These are phyloP conservation scores for Chondrilla cf. caribensis DNA, from an alignment of 37 sponge, comb jelly and placozoan genomes.

Conservation along the genomic window DNA sequence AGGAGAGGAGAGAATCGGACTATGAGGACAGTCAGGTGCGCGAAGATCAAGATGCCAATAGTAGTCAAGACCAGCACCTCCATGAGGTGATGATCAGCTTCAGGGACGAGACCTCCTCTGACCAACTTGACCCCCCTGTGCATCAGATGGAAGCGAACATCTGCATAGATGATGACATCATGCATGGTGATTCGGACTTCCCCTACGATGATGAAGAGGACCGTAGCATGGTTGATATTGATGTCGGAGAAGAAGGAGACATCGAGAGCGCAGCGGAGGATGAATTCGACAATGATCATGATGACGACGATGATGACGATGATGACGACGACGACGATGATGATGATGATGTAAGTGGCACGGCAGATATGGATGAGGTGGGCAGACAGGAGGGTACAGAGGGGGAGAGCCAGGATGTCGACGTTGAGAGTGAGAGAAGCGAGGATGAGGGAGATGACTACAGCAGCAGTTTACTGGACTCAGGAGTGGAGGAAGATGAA, in stretches of 20 bases:
- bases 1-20: conserved; percentile 63
- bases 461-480: conserved; percentile 33
- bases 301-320: conserved; percentile 39
- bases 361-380: conserved; percentile 57
- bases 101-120: conserved; percentile 6
- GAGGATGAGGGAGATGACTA: conserved; percentile 54
- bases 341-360: conserved; percentile 43
- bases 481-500: conserved; percentile 25
- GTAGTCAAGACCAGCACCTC: conserved; percentile 16
- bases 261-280: conserved; percentile 38
- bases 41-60: conserved; percentile 64
- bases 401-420: conserved; percentile 46
- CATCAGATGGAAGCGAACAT: background rate
- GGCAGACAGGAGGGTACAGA: conserved; percentile 42
- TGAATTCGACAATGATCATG: conserved; percentile 35
- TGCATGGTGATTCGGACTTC: background rate
- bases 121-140: background rate
- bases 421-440: conserved; percentile 47
- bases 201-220: conserved; percentile 14
- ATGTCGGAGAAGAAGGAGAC: conserved; percentile 27
- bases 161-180: background rate
- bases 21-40: conserved; percentile 37
- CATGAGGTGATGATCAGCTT: conserved; percentile 32
- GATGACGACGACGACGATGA: conserved; percentile 41
- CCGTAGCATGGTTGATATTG: background rate